Conservation (phyloP, 2,113 vertebrate genomes). For the Odobenus rosmarus region DNA sequence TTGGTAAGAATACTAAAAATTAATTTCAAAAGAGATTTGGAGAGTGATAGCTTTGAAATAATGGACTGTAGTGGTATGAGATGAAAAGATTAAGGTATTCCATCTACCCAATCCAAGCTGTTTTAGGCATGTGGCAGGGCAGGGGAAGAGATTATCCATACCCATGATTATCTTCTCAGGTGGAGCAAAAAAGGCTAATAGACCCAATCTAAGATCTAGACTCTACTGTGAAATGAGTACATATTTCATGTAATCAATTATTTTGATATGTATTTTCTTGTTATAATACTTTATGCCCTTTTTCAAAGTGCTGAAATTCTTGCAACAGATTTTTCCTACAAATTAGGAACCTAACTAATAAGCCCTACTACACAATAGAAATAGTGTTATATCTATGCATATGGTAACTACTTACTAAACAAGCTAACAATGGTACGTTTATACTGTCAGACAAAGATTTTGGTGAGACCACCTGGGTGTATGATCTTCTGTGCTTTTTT, state of each 20-base stretch:
- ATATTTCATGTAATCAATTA: neutral
- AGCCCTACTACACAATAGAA: neutral
- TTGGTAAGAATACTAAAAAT: constrained; percentile 1
- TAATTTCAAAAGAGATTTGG: neutral
- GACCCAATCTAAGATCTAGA: neutral
- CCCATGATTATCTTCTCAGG: neutral
- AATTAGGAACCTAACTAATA: neutral
- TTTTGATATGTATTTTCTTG: neutral
- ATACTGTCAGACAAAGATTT: neutral
- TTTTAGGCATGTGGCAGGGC: neutral
- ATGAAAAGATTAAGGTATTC: neutral
- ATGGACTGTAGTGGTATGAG: neutral
- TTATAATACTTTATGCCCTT: neutral
- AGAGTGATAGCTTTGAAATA: neutral
- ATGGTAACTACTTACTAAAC: neutral
- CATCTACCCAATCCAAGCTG: neutral
- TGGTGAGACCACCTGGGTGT: neutral
- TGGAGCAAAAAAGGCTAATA: neutral
- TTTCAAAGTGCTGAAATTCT: neutral
- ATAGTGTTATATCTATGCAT: neutral
- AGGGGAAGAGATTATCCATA: neutral
- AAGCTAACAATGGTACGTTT: neutral
- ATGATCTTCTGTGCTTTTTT: neutral
- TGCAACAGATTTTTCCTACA: neutral
- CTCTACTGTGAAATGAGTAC: neutral